These are phyloP conservation scores for Diabrotica undecimpunctata DNA, from an alignment of 1,140 invertebrate genomes.

Conservation along the genomic window DNA sequence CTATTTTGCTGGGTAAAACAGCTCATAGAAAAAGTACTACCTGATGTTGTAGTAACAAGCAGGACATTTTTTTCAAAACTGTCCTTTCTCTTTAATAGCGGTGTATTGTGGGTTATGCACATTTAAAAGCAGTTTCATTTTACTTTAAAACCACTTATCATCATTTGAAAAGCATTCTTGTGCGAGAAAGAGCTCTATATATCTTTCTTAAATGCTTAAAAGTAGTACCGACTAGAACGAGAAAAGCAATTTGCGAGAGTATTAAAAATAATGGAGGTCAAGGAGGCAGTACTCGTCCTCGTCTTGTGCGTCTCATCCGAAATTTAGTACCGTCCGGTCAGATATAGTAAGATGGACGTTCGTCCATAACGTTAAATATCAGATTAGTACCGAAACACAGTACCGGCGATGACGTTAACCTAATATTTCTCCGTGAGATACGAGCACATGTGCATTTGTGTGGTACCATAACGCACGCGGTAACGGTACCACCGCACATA, in stretches of 20 bases:
- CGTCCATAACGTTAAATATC: slow-evolving; percentile 2
- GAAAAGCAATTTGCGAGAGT: not conserved
- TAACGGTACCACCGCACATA: slow-evolving; percentile 6
- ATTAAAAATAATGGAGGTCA: slow-evolving; percentile 2
- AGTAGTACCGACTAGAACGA: not conserved
- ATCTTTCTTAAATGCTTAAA: no score
- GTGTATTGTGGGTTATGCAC: no score
- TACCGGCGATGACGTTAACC: slow-evolving; percentile 5
- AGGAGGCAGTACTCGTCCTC: not conserved
- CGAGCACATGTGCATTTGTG: slow-evolving; percentile 4
- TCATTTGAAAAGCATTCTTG: no score
- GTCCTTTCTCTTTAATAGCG: no score
- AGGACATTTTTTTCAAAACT: no score
- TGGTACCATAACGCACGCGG: slow-evolving; percentile 14
- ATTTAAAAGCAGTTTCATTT: no score
- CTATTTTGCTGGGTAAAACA: no score
- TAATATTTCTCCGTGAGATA: slow-evolving; percentile 16
- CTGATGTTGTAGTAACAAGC: no score
- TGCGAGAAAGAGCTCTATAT: no score
- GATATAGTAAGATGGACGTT: slow-evolving; percentile 1
- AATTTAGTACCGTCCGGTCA: not conserved
- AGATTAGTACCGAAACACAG: not conserved
- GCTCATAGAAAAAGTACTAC: no score
- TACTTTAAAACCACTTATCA: no score
- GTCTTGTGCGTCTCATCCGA: not conserved